Base-by-base conservation (phyloP, 2,797 vertebrate genomes). In the Sebastes elongatus region DNA sequence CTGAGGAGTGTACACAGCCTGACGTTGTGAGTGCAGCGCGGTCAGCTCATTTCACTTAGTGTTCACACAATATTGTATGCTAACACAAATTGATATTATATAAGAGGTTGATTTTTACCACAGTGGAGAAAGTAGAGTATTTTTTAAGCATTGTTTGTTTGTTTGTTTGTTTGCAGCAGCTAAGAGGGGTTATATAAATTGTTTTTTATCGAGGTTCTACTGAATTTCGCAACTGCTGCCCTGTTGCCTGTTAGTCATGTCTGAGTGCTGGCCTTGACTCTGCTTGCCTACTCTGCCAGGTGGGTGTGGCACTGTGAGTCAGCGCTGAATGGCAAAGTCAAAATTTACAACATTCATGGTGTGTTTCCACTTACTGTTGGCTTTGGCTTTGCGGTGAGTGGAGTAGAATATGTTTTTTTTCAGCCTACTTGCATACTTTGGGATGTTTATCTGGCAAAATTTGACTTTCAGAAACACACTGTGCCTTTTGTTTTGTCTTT, bases 241-340 rank as follows among this genome's bases (percentile, higher is more conserved):
- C 22, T 83, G 73, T 32, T 80, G 55, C 46, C 30, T 79, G 53
- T 79, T 75, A 52, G 35, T 84, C 53, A 13, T 63, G 33, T 68
- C 49, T 87, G 69, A 86, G 56, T 87, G 74, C 80, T 84, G 66
- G 57, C 83, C 11, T 28, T 23, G 30, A 33, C n/a, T 68, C 64
- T n/a, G 38, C 13, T 10, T 71, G 74, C 49, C 73, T 72, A 6
- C 70, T 81, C 77, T 83, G 80, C 75, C 71, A 67, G 64, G 88
- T 91, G 88, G 93, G 93, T 91, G 92, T 92, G 92, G 89, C 74
- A 53, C 63, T 25, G 13, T 93, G 90, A 94, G 66, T 94, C 93
- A 93, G 63, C 86, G 79, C 73, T 66, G 66, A 76, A 86, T 57
- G 81, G 63, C 67, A 78, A 65, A 81, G 56, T 63, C 56, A 27